Evolutionary conservation across 1,140 invertebrate species (phyloP).

Genomic region (Oreohelix idahoensis): DNA sequence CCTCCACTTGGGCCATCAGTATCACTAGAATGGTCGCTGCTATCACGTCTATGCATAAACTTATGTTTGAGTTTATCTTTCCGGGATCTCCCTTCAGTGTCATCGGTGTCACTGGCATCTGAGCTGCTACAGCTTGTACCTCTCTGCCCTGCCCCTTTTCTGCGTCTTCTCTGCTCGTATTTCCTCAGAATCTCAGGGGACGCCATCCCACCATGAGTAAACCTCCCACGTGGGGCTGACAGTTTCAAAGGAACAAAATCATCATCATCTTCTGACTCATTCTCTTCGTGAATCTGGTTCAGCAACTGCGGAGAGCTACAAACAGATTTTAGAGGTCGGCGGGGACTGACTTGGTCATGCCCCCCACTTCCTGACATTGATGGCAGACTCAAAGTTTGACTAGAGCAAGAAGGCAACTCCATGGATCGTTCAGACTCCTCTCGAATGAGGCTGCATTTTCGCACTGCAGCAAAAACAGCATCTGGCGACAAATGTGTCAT

Average conservation of each 20-base stretch:
- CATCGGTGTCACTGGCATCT: constrained; percentile 89
- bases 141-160: constrained; percentile 82
- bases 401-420: constrained; percentile 57
- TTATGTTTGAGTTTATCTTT: constrained; percentile 80
- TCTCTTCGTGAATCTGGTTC: constrained; percentile 84
- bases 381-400: not conserved
- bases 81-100: constrained; percentile 86
- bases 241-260: constrained; percentile 62
- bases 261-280: constrained; percentile 73
- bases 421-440: constrained; percentile 62
- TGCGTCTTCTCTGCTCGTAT: constrained; percentile 78
- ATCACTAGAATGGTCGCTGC: constrained; percentile 73
- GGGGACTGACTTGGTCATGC: constrained; percentile 45
- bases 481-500: constrained; percentile 35
- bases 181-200: constrained; percentile 73
- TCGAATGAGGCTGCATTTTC: constrained; percentile 67
- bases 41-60: constrained; percentile 68
- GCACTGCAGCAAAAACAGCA: constrained; percentile 18
- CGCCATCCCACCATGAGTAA: constrained; percentile 49
- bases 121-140: constrained; percentile 91
- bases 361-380: not conserved
- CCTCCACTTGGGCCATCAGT: constrained; percentile 64
- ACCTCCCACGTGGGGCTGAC: constrained; percentile 49
- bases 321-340: constrained; percentile 74
- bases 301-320: constrained; percentile 79